Conservation (phyloP, 37 sponge, comb jelly and placozoan species). For the Petrosia ficiformis region DNA sequence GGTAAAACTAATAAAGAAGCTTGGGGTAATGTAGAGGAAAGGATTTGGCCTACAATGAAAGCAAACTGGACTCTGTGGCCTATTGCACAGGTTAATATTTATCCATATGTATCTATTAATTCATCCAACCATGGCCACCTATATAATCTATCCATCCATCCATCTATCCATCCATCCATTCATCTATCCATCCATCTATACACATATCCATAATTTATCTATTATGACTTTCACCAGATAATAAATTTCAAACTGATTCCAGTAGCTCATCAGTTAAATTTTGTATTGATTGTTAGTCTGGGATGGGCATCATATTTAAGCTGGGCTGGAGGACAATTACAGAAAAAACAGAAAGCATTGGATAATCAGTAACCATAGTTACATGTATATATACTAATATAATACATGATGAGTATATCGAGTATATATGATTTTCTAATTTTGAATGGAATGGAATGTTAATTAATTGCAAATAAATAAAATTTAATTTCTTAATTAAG, state of each 20-base stretch:
- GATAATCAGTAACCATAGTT: not conserved
- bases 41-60: slow-evolving; percentile 45
- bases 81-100: slow-evolving; percentile 44
- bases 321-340: slow-evolving; percentile 21
- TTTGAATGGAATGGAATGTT: too few relatives aligned
- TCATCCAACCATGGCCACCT: not conserved
- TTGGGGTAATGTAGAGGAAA: slow-evolving; percentile 31
- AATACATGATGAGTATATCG: too few relatives aligned
- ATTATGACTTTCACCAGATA: slow-evolving; percentile 15
- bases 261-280: slow-evolving; percentile 68
- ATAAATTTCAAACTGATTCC: slow-evolving; percentile 67
- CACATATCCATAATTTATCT: too few relatives aligned
- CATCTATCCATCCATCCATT: too few relatives aligned
- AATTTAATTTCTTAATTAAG: too few relatives aligned
- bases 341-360: slow-evolving; percentile 7
- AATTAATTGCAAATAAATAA: too few relatives aligned
- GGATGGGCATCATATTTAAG: slow-evolving; percentile 69
- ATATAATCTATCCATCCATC: too few relatives aligned
- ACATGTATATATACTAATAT: too few relatives aligned
- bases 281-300: slow-evolving; percentile 65
- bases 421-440: too few relatives aligned
- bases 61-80: slow-evolving; percentile 77
- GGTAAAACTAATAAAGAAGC: slow-evolving; percentile 25
- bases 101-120: not conserved
- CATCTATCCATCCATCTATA: too few relatives aligned